Percentiles rank a stretch among this genome's conserved stretches.
Conservation (phyloP, 2,797 vertebrate genomes). For the Ceryle rudis region DNA sequence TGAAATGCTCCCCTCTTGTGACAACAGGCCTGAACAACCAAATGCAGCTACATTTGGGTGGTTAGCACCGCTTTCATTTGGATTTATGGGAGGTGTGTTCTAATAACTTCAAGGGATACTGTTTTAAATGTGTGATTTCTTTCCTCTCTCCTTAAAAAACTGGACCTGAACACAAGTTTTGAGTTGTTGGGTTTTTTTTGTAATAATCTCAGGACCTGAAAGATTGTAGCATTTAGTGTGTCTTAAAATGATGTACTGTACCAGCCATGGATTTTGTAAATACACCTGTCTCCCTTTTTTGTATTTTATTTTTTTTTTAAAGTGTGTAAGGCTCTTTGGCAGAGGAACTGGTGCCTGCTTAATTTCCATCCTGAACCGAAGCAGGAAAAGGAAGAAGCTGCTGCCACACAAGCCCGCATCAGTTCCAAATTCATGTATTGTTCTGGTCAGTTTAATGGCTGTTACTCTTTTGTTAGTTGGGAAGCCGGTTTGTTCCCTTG, state of each 20-base stretch:
- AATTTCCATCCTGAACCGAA: constrained; percentile 71
- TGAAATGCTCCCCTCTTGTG: constrained; percentile 47
- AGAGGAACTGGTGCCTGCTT: constrained; percentile 79
- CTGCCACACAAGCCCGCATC: constrained; percentile 73
- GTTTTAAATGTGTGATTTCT: constrained; percentile 72
- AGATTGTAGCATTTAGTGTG: constrained; percentile 88
- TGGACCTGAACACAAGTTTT: constrained; percentile 82
- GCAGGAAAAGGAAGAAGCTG: constrained; percentile 76
- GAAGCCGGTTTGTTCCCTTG: background rate
- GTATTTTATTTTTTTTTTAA: constrained; percentile 78
- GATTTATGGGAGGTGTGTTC: constrained; percentile 54
- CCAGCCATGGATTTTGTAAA: constrained; percentile 87
- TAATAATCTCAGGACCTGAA: constrained; percentile 88
- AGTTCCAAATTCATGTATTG: constrained; percentile 30
- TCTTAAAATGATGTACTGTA: constrained; percentile 88
- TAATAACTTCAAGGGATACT: constrained; percentile 73
- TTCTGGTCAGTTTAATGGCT: constrained; percentile 53
- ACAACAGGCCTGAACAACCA: constrained; percentile 25
- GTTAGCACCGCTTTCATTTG: constrained; percentile 39
- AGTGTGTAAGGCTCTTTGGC: constrained; percentile 76
- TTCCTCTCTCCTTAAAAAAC: constrained; percentile 75
- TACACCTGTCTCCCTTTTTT: constrained; percentile 82
- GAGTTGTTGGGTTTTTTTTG: constrained; percentile 70
- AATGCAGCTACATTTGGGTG: constrained; percentile 32
- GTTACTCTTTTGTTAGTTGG: background rate